Base-by-base conservation (phyloP, 2,113 vertebrate species). In the Sialia sialis region DNA sequence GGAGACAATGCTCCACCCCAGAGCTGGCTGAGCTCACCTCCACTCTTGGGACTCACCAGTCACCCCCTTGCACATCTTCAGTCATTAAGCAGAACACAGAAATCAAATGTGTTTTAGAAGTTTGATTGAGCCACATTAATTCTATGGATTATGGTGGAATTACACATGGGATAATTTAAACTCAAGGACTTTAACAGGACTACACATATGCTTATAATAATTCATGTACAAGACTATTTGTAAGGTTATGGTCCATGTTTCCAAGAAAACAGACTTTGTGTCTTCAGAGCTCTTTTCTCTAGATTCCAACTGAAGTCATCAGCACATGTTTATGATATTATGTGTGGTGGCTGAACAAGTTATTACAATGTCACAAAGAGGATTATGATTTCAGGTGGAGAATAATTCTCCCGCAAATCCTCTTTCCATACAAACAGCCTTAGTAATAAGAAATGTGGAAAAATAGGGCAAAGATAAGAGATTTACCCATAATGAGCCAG, bases 391-490 rank as follows among this genome's bases (percentile, higher is more conserved):
- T 96, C 91, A 96, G 93, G 95, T 97, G 84, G 91, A 75, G 81
- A 94, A 91, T 93, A 74, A 94, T 92, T 83, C 94, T 91, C 9
- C 5, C 32, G 69, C 84, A 96, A 95, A 96, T 96, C 91, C 81
- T 95, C 94, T 95, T 95, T 94, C 93, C 84, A 83, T 90, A 83
- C 67, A 89, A 94, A 94, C 54, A 91, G 77, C 78, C 60, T 73
- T 77, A 79, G 46, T 59, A 93, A 89, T 67, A 95, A 89, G 43
- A 80, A 89, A 85, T 26, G 38, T 55, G 63, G 94, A 91, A 83
- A 97, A 95, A 95, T 87, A 94, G 93, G 94, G 56, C 94, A 95
- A 87, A 94, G 81, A 89, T 76, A 91, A 91, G 94, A 92, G 95
- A 95, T 95, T 95, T 91, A 55, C 21, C 32, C 36, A 12, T 90